A percentile compares a stretch with the other conserved stretches of the same genome.
phyloP scores from a whole-genome alignment of 2,113 vertebrate genomes.

The Cranoglanis bouderius region DNA sequence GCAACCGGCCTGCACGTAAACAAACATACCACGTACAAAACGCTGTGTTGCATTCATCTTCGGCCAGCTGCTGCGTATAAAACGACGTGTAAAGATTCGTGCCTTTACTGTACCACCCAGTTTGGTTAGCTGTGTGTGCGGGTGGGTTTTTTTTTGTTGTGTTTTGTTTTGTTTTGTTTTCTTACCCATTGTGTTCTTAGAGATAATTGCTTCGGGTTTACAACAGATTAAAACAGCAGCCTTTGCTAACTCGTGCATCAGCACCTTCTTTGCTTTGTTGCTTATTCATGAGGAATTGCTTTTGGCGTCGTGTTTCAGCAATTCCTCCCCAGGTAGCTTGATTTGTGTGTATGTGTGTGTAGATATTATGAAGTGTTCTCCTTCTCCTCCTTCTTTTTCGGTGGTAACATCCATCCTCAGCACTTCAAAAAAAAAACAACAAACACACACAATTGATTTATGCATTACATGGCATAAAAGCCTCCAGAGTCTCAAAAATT shows the following conservation, averaged over 20 bases:
- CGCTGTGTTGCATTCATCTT: not conserved
- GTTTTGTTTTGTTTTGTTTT: not conserved
- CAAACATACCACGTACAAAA: constrained; percentile 20
- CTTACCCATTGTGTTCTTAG: constrained; percentile 55
- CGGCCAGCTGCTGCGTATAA: constrained; percentile 7
- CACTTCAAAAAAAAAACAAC: not conserved
- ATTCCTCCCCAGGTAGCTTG: not conserved
- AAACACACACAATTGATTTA: constrained; percentile 4
- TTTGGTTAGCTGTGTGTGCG: not conserved
- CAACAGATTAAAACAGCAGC: constrained; percentile 62
- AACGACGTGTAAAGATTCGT: constrained; percentile 41
- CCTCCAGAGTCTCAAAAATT: not conserved
- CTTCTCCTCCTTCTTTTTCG: constrained; percentile 7
- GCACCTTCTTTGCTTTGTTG: not conserved
- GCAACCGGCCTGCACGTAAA: constrained; percentile 33
- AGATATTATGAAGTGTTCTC: constrained; percentile 14
- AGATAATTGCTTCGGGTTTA: constrained; percentile 64
- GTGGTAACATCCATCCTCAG: constrained; percentile 28
- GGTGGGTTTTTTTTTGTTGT: too few relatives aligned
- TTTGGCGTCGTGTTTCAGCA: not conserved
- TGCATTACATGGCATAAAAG: not conserved
- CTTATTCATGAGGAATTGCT: constrained; percentile 28
- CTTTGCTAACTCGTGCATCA: constrained; percentile 45
- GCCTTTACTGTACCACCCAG: not conserved
- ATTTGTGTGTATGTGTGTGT: constrained; percentile 6